Base-by-base conservation (phyloP, 1,140 invertebrate genomes). In the Plodia interpunctella region DNA sequence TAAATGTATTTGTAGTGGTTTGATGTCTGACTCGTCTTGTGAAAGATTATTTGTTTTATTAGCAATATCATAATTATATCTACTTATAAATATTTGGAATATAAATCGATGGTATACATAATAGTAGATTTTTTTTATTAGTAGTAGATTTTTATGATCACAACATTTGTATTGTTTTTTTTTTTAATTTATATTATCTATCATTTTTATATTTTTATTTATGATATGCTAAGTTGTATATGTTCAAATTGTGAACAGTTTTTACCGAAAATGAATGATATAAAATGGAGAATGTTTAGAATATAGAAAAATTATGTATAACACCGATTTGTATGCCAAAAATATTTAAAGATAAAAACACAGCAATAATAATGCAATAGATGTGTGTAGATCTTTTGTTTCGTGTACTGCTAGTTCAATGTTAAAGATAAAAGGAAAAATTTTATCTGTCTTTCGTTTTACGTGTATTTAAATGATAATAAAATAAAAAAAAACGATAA, bases 301-400 rank as follows among this genome's bases (percentile, higher is more conserved):
- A 25, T 3, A 25, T 25, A 6, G 21, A 2, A 25, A 25, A 2
- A 25, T 25, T 25, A 6, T 25, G 21, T 25, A 6, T 25, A 2
- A 6, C 55, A 58, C 74, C 66, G 76, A 70, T 75, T 76, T 73
- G 76, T 67, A 72, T 73, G 69, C 66, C 59, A 66, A 70, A 73
- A 62, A 61, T 62, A 62, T 35, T 35, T 57, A 51, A 70, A 68
- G 66, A 77, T 65, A 69, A 69, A 28, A 77, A 65, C 65, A 75
- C 79, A 86, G 80, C 80, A 83, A 86, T 86, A 83, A 83, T 80
- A 73, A 78, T 61, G 74, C 82, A 81, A 83, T 85, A 85, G 82
- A 49, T 68, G 61, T 79, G 75, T 80, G 78, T 78, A 75, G 72
- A 67, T 38, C 55, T 66, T 74, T 78, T 59, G 59, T 71, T 80